Evolutionary conservation across 2,797 vertebrate genomes (phyloP).

Genomic region (Sarcoramphus papa): DNA sequence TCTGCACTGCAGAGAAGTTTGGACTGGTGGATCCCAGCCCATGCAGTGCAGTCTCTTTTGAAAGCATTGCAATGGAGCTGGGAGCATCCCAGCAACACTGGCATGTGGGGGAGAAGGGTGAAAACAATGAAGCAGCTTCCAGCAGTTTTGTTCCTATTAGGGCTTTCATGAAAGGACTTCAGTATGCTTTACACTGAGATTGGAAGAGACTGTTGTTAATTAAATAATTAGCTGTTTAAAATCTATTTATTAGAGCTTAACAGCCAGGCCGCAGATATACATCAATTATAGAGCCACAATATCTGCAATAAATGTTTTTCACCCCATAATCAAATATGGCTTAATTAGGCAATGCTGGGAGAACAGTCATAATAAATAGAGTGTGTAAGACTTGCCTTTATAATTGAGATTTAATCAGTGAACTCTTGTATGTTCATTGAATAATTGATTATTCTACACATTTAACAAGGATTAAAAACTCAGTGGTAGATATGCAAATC

Average conservation of each 20-base stretch:
- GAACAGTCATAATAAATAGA: constrained; percentile 59
- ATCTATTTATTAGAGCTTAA: constrained; percentile 60
- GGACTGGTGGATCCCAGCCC: background rate
- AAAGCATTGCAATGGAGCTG: background rate
- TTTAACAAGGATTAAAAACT: constrained; percentile 67
- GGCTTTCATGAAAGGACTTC: background rate
- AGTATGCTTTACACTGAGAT: background rate
- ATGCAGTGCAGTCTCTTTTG: background rate
- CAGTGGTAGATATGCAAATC: constrained; percentile 56
- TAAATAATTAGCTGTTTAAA: constrained; percentile 62
- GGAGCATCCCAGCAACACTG: background rate
- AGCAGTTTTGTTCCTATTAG: background rate
- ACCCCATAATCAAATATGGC: constrained; percentile 57
- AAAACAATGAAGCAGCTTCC: background rate
- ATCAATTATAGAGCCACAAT: constrained; percentile 59
- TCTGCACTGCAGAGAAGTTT: background rate
- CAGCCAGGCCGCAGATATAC: constrained; percentile 43
- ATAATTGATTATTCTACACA: constrained; percentile 63
- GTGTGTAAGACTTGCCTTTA: constrained; percentile 41
- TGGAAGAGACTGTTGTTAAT: constrained; percentile 36
- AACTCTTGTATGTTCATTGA: constrained; percentile 53
- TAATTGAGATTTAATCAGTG: constrained; percentile 68
- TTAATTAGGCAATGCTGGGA: constrained; percentile 62
- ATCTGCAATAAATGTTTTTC: constrained; percentile 62
- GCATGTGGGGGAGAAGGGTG: fast-evolving